Evolutionary conservation across 2,888 invertebrate genomes (phyloP), one percentile per base, ranked within the genome.

Genomic region (Eurois occulta): DNA sequence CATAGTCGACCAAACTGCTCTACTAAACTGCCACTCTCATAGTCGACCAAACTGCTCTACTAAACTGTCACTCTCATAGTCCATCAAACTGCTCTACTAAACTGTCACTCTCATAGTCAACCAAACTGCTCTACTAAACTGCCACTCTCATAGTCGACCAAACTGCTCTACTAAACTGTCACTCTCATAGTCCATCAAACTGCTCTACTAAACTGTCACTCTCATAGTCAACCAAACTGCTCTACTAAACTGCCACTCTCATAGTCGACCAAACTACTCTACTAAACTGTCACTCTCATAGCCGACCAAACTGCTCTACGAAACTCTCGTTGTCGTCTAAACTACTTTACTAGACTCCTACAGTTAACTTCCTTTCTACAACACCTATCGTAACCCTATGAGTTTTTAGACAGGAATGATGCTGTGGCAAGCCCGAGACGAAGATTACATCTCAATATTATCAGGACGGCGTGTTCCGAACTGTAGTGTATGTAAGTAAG

Each of bases 361-460:
- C 6, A 21, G 5, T 66, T 7, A 28, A 24, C 11, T 38, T 32
- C 18, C 11, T 32, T 32, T 41, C 32, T 43, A 24, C 7, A 43
- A 16, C 16, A 16, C 16, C 58, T 16, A 16, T 58, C 28, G 16
- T 28, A 16, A 58, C 1, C 6, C 58, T 11, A 18, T 58, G 28
- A 16, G 18, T 28, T 28, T 16, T 28, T 28, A 16, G 35, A 10
- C 21, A 32, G 60, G 32, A 32, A 21, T 60, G 35, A 35, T 62
- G 1, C 35, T 24, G 28, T 66, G 67, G 8, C n/a, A 41, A 70
- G 35, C 70, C 16, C 28, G 48, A 38, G 11, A 38, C 35, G 60
- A 64, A 74, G 83, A 83, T 72, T 78, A 62, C 41, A 71, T 74
- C 71, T 83, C 13, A 68, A 72, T 38, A n/a, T 60, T 52, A 82